Base-by-base conservation (phyloP, 2,888 invertebrate species). In the Conops quadrifasciatus region DNA sequence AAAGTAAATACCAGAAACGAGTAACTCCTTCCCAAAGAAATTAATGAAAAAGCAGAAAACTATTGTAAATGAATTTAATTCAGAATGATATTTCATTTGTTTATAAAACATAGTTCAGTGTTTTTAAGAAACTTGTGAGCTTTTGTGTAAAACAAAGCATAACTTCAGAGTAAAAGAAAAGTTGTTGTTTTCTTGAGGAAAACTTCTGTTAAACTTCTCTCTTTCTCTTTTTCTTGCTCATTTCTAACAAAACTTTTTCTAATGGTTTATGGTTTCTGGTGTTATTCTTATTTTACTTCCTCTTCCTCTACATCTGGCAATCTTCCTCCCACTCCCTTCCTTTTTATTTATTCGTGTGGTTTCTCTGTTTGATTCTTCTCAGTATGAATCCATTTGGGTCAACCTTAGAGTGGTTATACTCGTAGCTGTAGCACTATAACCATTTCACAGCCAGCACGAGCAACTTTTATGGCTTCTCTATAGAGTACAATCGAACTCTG, bases 401-500 rank as follows among this genome's bases (percentile, higher is more conserved):
- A 58, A 26, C 58, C 16, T 58, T 58, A 58, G 15, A 56, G 7
- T 19, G 49, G 19, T 15, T 3, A 16, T 49, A 49, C 5, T 19
- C 3, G 11, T 49, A 49, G 49, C n/a, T 49, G 49, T 49, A 16
- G 7, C 21, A 21, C 21, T 19, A 58, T 24, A 36, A 36, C 24
- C 58, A 28, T n/a, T n/a, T n/a, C n/a, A n/a, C n/a, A n/a, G n/a
- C 15, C 58, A 16, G 58, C 26, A 58, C 58, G 24, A 28, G 11
- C 24, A 58, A 58, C 58, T 58, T 58, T 58, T 58, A 28, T 1
- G 58, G 58, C 24, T 58, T 58, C 58, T 58, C 16, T 28, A 21
- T n/a, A 36, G 15, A 49, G n/a, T 49, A 19, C 15, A 19, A 19
- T 16, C n/a, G 49, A 58, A 58, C 13, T 58, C 28, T 21, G 56